Evolutionary conservation across 2,888 invertebrate species (phyloP).

Genomic region (Melangyna quadrimaculata): DNA sequence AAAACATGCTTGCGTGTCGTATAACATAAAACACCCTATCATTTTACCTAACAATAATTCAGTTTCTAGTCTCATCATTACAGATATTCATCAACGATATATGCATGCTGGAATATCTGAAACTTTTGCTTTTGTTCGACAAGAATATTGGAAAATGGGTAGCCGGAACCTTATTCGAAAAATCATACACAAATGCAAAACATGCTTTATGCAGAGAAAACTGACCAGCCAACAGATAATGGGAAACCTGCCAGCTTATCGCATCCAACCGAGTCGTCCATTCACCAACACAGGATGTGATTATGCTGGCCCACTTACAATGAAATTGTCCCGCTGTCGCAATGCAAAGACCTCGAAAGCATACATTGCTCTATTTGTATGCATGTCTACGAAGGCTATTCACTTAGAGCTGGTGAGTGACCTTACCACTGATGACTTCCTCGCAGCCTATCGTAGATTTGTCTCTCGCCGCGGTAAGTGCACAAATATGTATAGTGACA

Average conservation of each 20-base stretch:
- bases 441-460: constrained; percentile 23
- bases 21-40: constrained; percentile 30
- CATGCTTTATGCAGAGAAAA: constrained; percentile 39
- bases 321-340: constrained; percentile 5
- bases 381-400: constrained; percentile 56
- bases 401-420: constrained; percentile 40
- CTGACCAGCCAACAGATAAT: constrained; percentile 30
- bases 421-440: constrained; percentile 19
- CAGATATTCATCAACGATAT: constrained; percentile 8
- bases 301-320: constrained; percentile 27
- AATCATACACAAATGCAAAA: constrained; percentile 34
- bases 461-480: constrained; percentile 1
- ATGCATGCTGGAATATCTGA: constrained; percentile 21
- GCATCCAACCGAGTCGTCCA: constrained; percentile 11
- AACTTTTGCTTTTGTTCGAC: background rate
- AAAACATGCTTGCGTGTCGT: background rate
- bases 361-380: constrained; percentile 32
- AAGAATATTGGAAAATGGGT: constrained; percentile 35
- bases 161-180: constrained; percentile 27
- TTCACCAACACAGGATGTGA: constrained; percentile 35
- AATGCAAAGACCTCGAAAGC: constrained; percentile 6
- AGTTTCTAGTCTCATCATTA: constrained; percentile 4
- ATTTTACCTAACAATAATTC: constrained; percentile 18
- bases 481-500: constrained; percentile 19
- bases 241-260: constrained; percentile 27